These are phyloP conservation scores for Phrynocephalus versicolor DNA, from an alignment of 2,113 vertebrate species.

Conservation along the genomic window DNA sequence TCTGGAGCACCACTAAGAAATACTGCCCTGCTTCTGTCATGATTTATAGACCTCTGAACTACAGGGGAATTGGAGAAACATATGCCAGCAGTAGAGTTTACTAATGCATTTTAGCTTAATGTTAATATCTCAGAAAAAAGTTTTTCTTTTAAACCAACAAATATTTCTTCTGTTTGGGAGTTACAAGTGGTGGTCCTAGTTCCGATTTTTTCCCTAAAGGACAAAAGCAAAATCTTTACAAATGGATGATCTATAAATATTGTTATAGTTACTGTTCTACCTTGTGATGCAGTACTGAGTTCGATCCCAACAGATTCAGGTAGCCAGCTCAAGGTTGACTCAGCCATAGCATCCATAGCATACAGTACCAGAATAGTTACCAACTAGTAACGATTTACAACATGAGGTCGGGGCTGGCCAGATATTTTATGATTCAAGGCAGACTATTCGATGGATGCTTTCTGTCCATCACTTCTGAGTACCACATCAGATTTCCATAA, in stretches of 20 bases:
- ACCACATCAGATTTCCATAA: neutral
- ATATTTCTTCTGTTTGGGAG: neutral
- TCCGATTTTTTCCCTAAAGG: neutral
- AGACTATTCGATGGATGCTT: neutral
- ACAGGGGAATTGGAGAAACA: conserved; percentile 50
- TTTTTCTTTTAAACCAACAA: neutral
- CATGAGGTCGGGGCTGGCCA: neutral
- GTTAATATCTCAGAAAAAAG: neutral
- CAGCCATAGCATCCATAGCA: too few species aligned
- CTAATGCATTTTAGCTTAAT: conserved; percentile 2
- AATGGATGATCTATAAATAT: neutral
- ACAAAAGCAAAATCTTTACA: neutral
- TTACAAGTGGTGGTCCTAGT: neutral
- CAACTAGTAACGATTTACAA: neutral
- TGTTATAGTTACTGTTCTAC: too few species aligned
- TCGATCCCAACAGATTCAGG: too few species aligned
- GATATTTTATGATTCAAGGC: neutral
- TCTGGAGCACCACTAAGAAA: conserved; percentile 55
- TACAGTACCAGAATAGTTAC: neutral
- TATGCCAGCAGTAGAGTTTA: conserved; percentile 35
- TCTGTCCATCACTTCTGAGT: neutral
- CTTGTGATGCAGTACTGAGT: too few species aligned
- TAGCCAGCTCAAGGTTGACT: too few species aligned
- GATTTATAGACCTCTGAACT: conserved; percentile 55
- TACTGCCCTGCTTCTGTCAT: conserved; percentile 49